Percentiles rank a stretch among this genome's conserved stretches.
Evolutionary conservation across 2,888 invertebrate genomes (phyloP).

Genomic region (Linyphia triangularis): DNA sequence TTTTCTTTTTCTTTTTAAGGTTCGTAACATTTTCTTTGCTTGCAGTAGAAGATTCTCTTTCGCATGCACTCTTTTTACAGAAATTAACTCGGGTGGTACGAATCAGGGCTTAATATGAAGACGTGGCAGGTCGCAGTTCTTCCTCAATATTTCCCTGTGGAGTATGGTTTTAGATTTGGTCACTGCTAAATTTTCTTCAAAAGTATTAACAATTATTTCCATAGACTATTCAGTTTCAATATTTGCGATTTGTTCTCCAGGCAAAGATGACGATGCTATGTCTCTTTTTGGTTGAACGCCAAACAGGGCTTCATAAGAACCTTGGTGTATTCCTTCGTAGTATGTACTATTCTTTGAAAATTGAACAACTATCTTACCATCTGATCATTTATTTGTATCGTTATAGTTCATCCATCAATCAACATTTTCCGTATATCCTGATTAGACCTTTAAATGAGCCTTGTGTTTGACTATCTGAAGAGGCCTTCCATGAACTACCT

Average conservation of each 20-base stretch:
- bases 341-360: conserved; percentile 60
- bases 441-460: conserved; percentile 22
- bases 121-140: conserved; percentile 45
- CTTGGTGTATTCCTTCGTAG: conserved; percentile 62
- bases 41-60: conserved; percentile 57
- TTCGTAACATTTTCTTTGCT: conserved; percentile 62
- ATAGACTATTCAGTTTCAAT: conserved; percentile 50
- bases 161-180: conserved; percentile 52
- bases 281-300: conserved; percentile 33
- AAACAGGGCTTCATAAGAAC: conserved; percentile 46
- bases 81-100: conserved; percentile 59
- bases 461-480: conserved; percentile 19
- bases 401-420: conserved; percentile 67
- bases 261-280: conserved; percentile 33
- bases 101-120: conserved; percentile 59
- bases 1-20: conserved; percentile 45
- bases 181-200: conserved; percentile 58
- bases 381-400: conserved; percentile 70
- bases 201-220: conserved; percentile 39
- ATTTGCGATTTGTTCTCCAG: conserved; percentile 38
- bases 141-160: conserved; percentile 59
- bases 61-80: conserved; percentile 56
- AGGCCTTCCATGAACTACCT: conserved; percentile 44
- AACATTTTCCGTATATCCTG: conserved; percentile 59
- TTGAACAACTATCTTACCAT: conserved; percentile 74